Evolutionary conservation across 2,113 vertebrate genomes (phyloP).

Genomic region (Lophochroa leadbeateri): DNA sequence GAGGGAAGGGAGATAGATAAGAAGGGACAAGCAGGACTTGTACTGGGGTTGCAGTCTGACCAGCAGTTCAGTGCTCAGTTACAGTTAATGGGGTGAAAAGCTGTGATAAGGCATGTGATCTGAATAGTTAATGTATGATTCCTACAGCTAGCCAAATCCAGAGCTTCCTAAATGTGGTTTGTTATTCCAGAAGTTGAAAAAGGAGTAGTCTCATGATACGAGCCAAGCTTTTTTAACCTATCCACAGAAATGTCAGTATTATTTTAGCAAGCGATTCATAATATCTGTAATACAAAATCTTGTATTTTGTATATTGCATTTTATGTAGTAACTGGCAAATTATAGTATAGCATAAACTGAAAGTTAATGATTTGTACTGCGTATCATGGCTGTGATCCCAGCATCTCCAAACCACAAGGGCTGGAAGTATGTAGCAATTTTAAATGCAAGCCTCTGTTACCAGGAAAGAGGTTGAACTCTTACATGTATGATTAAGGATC

Average conservation of each 20-base stretch:
- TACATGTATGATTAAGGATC: slow-evolving; percentile 27
- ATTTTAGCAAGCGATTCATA: slow-evolving; percentile 56
- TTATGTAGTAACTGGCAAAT: slow-evolving; percentile 44
- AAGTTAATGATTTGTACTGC: slow-evolving; percentile 37
- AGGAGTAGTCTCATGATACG: neutral
- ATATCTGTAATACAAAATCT: slow-evolving; percentile 54
- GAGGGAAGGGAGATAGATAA: neutral
- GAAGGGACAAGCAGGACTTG: neutral
- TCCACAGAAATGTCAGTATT: slow-evolving; percentile 53
- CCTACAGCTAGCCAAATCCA: slow-evolving; percentile 17
- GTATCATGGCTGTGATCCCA: slow-evolving; percentile 50
- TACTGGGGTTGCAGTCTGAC: neutral
- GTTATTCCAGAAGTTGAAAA: slow-evolving; percentile 42
- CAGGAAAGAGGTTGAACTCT: neutral
- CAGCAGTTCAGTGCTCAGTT: slow-evolving; percentile 22
- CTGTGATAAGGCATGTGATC: slow-evolving; percentile 24
- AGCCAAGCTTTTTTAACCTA: slow-evolving; percentile 47
- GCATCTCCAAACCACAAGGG: slow-evolving; percentile 43
- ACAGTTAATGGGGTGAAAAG: slow-evolving; percentile 68
- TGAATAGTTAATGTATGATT: slow-evolving; percentile 46
- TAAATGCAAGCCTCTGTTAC: slow-evolving; percentile 38
- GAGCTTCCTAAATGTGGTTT: slow-evolving; percentile 47
- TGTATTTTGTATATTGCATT: slow-evolving; percentile 40
- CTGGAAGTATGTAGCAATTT: slow-evolving; percentile 7
- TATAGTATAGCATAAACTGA: neutral